Evolutionary conservation across 2,888 invertebrate species (phyloP).

Genomic region (Tupiocoris notatus): DNA sequence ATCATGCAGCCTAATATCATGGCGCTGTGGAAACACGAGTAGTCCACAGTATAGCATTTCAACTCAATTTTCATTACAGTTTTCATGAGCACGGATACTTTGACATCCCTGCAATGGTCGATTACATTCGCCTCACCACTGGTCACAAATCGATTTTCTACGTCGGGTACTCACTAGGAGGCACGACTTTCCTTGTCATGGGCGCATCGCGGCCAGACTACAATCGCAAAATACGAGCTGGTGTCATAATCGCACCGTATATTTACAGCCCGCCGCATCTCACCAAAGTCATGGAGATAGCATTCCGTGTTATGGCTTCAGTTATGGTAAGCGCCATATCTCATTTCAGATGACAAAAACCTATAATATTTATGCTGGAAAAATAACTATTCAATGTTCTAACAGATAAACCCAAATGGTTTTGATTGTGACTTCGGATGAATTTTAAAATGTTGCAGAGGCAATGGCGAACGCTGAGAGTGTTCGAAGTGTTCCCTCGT

Average conservation of each 20-base stretch:
- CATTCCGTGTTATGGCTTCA: conserved; percentile 41
- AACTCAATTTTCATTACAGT: conserved; percentile 53
- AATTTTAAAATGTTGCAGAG: conserved; percentile 37
- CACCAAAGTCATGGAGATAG: conserved; percentile 42
- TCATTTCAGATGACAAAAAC: too few relatives aligned
- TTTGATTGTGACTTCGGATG: neutral
- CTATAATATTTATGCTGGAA: too few relatives aligned
- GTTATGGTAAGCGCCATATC: too few relatives aligned
- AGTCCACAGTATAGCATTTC: neutral
- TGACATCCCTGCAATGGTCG: conserved; percentile 61
- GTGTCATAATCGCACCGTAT: conserved; percentile 43
- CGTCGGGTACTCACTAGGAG: conserved; percentile 64
- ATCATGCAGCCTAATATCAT: too few relatives aligned
- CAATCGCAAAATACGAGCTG: conserved; percentile 53
- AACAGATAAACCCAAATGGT: too few relatives aligned
- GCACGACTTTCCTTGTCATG: conserved; percentile 60
- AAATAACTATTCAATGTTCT: too few relatives aligned
- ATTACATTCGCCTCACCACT: conserved; percentile 56
- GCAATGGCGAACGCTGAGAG: conserved; percentile 44
- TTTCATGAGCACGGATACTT: conserved; percentile 62
- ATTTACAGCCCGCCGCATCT: conserved; percentile 42
- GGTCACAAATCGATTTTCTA: conserved; percentile 54
- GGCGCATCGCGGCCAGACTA: conserved; percentile 59
- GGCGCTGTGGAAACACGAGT: too few relatives aligned
- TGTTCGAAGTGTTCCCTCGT: conserved; percentile 46